Evolutionary conservation across 2,888 invertebrate species (phyloP).

Genomic region (Cosmorhoe ocellata): DNA sequence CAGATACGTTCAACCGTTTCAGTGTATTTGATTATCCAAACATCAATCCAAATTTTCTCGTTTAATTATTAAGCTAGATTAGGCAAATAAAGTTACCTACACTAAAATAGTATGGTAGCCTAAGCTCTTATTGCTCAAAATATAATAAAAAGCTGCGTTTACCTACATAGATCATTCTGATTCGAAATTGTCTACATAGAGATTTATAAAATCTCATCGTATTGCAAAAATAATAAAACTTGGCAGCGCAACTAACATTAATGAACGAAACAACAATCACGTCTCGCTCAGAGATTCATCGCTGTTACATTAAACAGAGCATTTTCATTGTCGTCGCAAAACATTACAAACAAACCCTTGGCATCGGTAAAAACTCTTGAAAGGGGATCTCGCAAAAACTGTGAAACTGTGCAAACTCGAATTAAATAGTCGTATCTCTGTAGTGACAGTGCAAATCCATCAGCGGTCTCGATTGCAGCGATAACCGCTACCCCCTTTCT

Average conservation of each 20-base stretch:
- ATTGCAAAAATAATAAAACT: slow-evolving; percentile 21
- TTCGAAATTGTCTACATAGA: slow-evolving; percentile 2
- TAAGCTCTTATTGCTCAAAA: too few relatives aligned
- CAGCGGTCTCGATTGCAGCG: slow-evolving; percentile 63
- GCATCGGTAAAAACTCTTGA: slow-evolving; percentile 47
- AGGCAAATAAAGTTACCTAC: too few relatives aligned
- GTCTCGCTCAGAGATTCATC: slow-evolving; percentile 21
- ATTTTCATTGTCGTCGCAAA: slow-evolving; percentile 39
- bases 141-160: too few relatives aligned
- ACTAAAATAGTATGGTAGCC: too few relatives aligned
- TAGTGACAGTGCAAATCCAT: slow-evolving; percentile 71
- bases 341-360: slow-evolving; percentile 47
- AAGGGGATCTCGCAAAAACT: slow-evolving; percentile 62
- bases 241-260: slow-evolving; percentile 26
- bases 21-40: too few relatives aligned
- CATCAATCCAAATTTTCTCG: too few relatives aligned
- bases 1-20: too few relatives aligned
- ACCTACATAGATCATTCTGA: not conserved
- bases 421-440: slow-evolving; percentile 74
- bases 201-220: slow-evolving; percentile 6
- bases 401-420: slow-evolving; percentile 57
- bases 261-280: slow-evolving; percentile 21
- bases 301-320: slow-evolving; percentile 21
- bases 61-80: too few relatives aligned
- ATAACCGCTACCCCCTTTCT: slow-evolving; percentile 44